A percentile compares a stretch with the other conserved stretches of the same genome.
These are phyloP conservation scores for Sylvia atricapilla DNA, from an alignment of 2,113 vertebrate species.

Conservation along the genomic window DNA sequence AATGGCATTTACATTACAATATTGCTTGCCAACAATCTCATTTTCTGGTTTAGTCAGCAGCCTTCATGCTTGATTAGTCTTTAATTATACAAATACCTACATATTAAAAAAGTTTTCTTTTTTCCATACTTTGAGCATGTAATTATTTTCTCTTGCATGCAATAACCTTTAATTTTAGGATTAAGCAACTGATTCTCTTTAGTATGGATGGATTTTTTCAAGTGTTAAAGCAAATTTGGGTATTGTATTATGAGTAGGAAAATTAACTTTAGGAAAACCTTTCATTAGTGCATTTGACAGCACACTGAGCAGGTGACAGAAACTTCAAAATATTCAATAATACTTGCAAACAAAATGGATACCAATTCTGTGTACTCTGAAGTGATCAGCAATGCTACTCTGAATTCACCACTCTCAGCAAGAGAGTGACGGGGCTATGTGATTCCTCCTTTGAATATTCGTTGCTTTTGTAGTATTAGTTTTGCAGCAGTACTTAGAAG, in stretches of 20 bases:
- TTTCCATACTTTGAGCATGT: conserved; percentile 82
- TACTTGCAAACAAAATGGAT: conserved; percentile 54
- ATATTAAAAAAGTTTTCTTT: conserved; percentile 81
- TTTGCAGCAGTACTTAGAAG: not conserved
- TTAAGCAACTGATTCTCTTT: conserved; percentile 83
- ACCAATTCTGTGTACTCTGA: not conserved
- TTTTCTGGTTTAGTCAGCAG: conserved; percentile 99
- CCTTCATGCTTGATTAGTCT: conserved; percentile 91
- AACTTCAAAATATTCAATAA: conserved; percentile 43
- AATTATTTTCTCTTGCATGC: conserved; percentile 85
- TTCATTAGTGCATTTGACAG: conserved; percentile 71
- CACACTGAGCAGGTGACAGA: conserved; percentile 55
- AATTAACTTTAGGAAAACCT: conserved; percentile 78
- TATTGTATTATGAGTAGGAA: conserved; percentile 75
- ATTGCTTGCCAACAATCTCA: conserved; percentile 97
- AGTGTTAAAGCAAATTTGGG: conserved; percentile 82
- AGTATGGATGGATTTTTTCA: conserved; percentile 79
- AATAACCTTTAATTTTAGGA: conserved; percentile 86
- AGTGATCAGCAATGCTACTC: not conserved
- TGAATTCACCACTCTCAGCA: not conserved
- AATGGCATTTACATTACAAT: conserved; percentile 88
- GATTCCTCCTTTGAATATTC: not conserved
- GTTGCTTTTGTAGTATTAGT: not conserved
- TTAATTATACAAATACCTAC: conserved; percentile 88
- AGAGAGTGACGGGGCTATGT: not conserved